Conservation (phyloP, 2,888 invertebrate genomes). For the Thera obeliscata region DNA sequence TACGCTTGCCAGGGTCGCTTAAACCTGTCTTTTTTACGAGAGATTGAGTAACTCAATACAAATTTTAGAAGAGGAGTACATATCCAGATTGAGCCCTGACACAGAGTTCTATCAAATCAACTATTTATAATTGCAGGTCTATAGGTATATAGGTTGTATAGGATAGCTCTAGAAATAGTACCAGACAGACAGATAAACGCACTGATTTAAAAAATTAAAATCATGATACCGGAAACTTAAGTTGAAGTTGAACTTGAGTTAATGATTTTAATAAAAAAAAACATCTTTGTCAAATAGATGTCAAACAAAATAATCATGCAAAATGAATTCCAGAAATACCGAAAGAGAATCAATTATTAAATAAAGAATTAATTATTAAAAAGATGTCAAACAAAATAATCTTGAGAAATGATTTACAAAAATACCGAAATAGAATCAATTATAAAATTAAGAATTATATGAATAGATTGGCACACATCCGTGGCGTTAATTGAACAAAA, state of each 20-base stretch:
- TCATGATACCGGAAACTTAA: no score
- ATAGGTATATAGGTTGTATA: neutral
- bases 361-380: neutral
- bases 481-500: conserved; percentile 1
- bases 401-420: neutral
- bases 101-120: neutral
- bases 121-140: conserved; percentile 1
- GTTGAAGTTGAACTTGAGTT: no score
- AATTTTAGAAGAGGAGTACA: no score
- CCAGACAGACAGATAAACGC: no score
- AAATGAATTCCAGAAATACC: neutral
- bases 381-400: neutral
- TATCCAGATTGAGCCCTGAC: no score
- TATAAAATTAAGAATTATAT: conserved; percentile 6
- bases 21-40: no score
- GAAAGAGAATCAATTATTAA: neutral
- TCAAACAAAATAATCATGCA: no score
- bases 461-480: conserved; percentile 15
- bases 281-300: no score
- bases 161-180: neutral
- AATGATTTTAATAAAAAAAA: no score
- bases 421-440: neutral
- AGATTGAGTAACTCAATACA: no score
- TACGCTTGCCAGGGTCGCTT: no score
- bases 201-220: no score